Evolutionary conservation across 2,888 invertebrate genomes (phyloP).

Genomic region (Yponomeuta plumbellus): DNA sequence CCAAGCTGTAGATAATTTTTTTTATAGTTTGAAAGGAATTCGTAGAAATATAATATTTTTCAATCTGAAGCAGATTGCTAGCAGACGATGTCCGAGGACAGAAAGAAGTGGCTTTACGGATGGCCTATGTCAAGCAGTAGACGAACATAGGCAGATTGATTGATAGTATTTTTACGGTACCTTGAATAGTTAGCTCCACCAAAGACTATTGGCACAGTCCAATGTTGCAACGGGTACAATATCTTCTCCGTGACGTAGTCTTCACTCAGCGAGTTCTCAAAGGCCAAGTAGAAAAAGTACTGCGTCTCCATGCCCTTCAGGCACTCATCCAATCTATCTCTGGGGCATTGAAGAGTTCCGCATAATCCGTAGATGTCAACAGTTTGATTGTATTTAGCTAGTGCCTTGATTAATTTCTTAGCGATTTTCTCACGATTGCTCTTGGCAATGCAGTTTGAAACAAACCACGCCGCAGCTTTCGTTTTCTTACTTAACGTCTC

Average conservation of each 20-base stretch:
- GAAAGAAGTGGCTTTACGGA: not conserved
- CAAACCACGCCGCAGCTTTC: conserved; percentile 58
- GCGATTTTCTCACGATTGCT: conserved; percentile 34
- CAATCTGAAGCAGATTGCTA: not conserved
- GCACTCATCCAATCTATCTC: conserved; percentile 43
- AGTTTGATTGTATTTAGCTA: conserved; percentile 24
- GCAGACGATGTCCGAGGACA: not conserved
- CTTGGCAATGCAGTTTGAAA: conserved; percentile 43
- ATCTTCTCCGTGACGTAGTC: conserved; percentile 62
- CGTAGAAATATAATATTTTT: not conserved
- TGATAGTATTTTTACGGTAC: conserved; percentile 28
- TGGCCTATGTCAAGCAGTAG: too few species aligned
- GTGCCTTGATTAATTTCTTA: conserved; percentile 30
- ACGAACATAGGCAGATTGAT: not conserved
- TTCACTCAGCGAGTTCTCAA: conserved; percentile 50
- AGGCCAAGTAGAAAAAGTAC: conserved; percentile 49
- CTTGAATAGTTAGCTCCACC: conserved; percentile 80
- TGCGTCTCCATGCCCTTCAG: conserved; percentile 40
- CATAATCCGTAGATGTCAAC: conserved; percentile 58
- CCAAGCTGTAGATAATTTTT: not conserved
- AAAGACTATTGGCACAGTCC: conserved; percentile 80
- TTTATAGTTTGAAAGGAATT: not conserved
- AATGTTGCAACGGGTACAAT: conserved; percentile 66
- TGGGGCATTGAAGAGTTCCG: conserved; percentile 44
- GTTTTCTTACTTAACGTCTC: conserved; percentile 40